These are phyloP conservation scores for Musca vetustissima DNA, from an alignment of 1,140 invertebrate genomes.

Conservation along the genomic window DNA sequence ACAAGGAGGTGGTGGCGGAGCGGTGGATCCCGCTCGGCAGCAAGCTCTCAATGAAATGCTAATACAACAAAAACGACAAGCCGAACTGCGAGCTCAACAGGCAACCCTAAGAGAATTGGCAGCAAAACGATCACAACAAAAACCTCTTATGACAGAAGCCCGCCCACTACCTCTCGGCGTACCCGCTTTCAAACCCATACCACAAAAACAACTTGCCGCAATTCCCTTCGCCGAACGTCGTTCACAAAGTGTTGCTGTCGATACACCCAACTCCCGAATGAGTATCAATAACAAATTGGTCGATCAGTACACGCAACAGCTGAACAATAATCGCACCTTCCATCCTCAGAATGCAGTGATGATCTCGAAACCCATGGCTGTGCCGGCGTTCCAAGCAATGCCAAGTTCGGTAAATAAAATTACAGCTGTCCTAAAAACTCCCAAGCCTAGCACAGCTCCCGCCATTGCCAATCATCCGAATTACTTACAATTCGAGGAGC, in stretches of 20 bases:
- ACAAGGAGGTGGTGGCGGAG: not conserved
- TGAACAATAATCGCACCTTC: constrained; percentile 50
- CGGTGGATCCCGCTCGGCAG: not conserved
- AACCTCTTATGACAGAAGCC: constrained; percentile 56
- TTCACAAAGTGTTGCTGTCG: constrained; percentile 38
- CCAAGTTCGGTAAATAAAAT: constrained; percentile 61
- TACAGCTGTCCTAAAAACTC: constrained; percentile 39
- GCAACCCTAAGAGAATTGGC: not conserved
- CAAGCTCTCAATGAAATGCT: constrained; percentile 1
- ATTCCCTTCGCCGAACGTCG: constrained; percentile 36
- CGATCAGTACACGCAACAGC: constrained; percentile 34
- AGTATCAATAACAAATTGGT: constrained; percentile 48
- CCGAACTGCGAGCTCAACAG: not conserved
- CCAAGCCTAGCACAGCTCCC: not conserved
- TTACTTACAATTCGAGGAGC: constrained; percentile 49
- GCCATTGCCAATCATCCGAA: constrained; percentile 40
- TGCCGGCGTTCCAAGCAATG: constrained; percentile 51
- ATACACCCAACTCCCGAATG: constrained; percentile 44
- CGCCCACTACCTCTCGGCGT: constrained; percentile 61
- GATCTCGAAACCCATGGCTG: constrained; percentile 45
- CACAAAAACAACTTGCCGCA: constrained; percentile 58
- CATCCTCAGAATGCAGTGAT: constrained; percentile 44
- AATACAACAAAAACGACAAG: constrained; percentile 1
- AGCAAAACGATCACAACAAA: constrained; percentile 23
- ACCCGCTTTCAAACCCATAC: constrained; percentile 76